Percentiles rank a stretch among this genome's conserved stretches.
Evolutionary conservation across 2,113 vertebrate genomes (phyloP).

Genomic region (Pachycephala philippinensis): DNA sequence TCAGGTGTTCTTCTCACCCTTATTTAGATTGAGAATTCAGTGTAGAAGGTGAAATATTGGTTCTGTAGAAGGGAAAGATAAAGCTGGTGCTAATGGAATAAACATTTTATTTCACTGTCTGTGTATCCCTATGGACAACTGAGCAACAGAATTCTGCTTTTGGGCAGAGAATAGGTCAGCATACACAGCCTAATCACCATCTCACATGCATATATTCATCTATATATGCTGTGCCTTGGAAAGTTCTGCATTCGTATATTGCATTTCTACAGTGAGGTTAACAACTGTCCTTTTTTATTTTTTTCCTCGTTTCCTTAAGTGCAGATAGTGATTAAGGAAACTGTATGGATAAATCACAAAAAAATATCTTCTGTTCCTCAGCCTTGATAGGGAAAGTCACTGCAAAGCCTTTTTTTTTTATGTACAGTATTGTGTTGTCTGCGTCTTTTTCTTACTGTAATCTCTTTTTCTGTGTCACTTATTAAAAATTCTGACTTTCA

Average conservation of each 20-base stretch:
- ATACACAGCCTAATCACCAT: not conserved
- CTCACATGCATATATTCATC: not conserved
- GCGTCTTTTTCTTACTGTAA: constrained; percentile 18
- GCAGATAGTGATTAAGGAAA: not conserved
- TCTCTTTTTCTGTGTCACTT: constrained; percentile 59
- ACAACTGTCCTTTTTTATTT: not conserved
- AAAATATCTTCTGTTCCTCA: not conserved
- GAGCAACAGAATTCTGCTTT: not conserved
- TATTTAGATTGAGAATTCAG: not conserved
- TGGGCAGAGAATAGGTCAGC: not conserved
- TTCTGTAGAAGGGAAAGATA: not conserved
- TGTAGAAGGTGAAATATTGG: not conserved
- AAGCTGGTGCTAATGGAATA: not conserved
- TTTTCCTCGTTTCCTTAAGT: not conserved
- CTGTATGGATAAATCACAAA: constrained; percentile 9
- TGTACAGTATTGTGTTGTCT: constrained; percentile 49
- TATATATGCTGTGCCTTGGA: not conserved
- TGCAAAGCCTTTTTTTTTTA: constrained; percentile 33
- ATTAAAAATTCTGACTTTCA: constrained; percentile 70
- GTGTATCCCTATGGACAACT: not conserved
- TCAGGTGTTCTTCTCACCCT: not conserved
- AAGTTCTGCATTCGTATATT: not conserved
- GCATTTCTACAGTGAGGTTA: not conserved
- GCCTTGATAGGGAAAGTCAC: constrained; percentile 9
- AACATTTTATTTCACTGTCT: not conserved